Evolutionary conservation across 2,797 vertebrate genomes (phyloP).

Genomic region (Rhinogobio ventralis): DNA sequence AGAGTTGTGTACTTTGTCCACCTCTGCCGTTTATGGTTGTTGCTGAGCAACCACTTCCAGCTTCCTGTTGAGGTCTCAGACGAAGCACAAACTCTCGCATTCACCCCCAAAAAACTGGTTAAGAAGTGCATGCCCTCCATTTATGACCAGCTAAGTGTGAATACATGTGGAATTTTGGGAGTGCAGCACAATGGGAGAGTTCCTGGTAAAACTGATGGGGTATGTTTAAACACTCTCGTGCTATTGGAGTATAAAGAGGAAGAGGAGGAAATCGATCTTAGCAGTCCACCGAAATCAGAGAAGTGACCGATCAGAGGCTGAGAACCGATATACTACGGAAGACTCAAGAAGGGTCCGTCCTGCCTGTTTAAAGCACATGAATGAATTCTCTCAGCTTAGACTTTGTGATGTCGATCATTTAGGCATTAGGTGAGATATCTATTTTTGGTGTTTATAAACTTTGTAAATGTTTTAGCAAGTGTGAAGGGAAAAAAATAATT

Average conservation of each 20-base stretch:
- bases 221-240: slow-evolving; percentile 86
- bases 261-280: neutral
- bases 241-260: slow-evolving; percentile 60
- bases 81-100: slow-evolving; percentile 72
- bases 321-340: slow-evolving; percentile 74
- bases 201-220: slow-evolving; percentile 73
- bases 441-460: neutral
- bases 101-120: slow-evolving; percentile 74
- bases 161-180: slow-evolving; percentile 81
- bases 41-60: slow-evolving; percentile 69
- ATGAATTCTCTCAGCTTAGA: neutral
- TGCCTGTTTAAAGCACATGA: slow-evolving; percentile 80
- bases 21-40: slow-evolving; percentile 84
- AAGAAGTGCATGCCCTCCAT: slow-evolving; percentile 74
- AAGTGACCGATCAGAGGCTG: slow-evolving; percentile 72
- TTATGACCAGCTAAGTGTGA: slow-evolving; percentile 67
- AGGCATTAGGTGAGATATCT: neutral
- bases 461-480: neutral
- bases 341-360: slow-evolving; percentile 62
- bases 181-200: slow-evolving; percentile 83
- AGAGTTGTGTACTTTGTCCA: too few species aligned
- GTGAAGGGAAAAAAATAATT: neutral
- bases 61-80: slow-evolving; percentile 78
- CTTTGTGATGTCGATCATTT: neutral
- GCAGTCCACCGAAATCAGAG: slow-evolving; percentile 71